phyloP scores from a whole-genome alignment of 2,888 invertebrate species.

The Clistopyga incitator region DNA sequence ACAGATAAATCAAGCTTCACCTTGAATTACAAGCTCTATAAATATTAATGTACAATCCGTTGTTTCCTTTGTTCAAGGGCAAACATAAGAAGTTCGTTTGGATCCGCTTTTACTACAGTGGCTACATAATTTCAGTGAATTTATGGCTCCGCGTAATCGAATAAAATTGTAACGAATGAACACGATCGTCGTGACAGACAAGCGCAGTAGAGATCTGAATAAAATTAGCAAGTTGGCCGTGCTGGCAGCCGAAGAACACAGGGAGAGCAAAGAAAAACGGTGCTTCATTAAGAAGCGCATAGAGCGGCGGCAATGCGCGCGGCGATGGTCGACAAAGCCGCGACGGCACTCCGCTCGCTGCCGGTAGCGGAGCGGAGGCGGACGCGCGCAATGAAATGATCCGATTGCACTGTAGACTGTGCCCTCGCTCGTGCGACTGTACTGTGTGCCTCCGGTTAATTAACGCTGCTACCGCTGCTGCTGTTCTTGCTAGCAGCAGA shows the following conservation, averaged over 20 bases:
- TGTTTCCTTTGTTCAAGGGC: no score
- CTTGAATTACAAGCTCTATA: no score
- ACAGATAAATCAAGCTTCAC: no score
- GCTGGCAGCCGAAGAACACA: slow-evolving; percentile 39
- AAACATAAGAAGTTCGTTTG: no score
- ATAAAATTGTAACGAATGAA: slow-evolving; percentile 43
- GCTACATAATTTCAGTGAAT: no score
- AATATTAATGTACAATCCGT: no score
- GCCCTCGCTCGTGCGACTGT: slow-evolving; percentile 64
- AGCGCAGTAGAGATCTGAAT: slow-evolving; percentile 54
- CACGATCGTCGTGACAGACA: slow-evolving; percentile 60
- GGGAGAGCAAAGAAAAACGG: slow-evolving; percentile 55
- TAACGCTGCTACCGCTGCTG: slow-evolving; percentile 60
- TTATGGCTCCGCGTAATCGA: slow-evolving; percentile 13
- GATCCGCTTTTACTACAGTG: no score
- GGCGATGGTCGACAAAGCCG: slow-evolving; percentile 31
- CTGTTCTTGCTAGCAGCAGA: slow-evolving; percentile 24
- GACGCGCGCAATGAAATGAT: slow-evolving; percentile 67
- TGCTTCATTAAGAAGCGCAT: slow-evolving; percentile 58
- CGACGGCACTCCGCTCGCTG: slow-evolving; percentile 23
- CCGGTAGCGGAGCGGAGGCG: slow-evolving; percentile 39
- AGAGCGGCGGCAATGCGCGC: slow-evolving; percentile 43
- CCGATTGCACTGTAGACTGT: slow-evolving; percentile 66
- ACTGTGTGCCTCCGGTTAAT: slow-evolving; percentile 66
- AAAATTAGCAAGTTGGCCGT: slow-evolving; percentile 61